Base-by-base conservation (phyloP, 2,113 vertebrate species). In the Diglossa brunneiventris region DNA sequence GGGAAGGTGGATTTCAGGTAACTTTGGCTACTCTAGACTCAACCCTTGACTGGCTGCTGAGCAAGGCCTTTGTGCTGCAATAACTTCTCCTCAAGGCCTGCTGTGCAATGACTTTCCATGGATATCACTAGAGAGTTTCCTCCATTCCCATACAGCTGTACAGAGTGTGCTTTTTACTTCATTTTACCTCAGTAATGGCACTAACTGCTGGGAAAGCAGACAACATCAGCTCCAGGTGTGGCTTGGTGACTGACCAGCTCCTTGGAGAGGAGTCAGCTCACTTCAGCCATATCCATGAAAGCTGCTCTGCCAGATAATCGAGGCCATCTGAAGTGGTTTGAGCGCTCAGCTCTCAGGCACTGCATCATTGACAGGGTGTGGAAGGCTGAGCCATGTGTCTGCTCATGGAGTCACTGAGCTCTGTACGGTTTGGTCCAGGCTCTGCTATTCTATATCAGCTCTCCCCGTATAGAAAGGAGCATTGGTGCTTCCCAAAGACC, bases 151-250 rank as follows among this genome's bases (percentile, higher is more conserved):
- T 81, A 68, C 76, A 90, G 30, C 23, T 33, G 63, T 27, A 70
- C 46, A 62, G 69, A 44, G 28, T 21, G 70, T 41, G 26, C 59
- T 74, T 92, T 37, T 88, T 21, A 81, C 83, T 91, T 46, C 49
- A 31, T 89, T 90, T 91, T 78, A 39, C 90, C 90, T 64, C 41
- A 68, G 44, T 75, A 94, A 81, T 86, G 90, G 92, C 76, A 95
- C 63, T 75, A 96, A 63, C 85, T 93, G 75, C 90, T 94, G 92
- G 50, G 47, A 70, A 87, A 88, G 72, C 70, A 94, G 81, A 83
- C 58, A 82, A 20, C n/a, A 37, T 3, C 47, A 96, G 56, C 68
- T 86, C 76, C 85, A 95, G 79, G 39, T 86, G 63, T 94, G 91
- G 56, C 49, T 85, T 80, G 69, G 49, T 83, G 68, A 50, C 53